Base-by-base conservation (phyloP, 2,797 vertebrate genomes). In the Pantherophis alleghaniensis region DNA sequence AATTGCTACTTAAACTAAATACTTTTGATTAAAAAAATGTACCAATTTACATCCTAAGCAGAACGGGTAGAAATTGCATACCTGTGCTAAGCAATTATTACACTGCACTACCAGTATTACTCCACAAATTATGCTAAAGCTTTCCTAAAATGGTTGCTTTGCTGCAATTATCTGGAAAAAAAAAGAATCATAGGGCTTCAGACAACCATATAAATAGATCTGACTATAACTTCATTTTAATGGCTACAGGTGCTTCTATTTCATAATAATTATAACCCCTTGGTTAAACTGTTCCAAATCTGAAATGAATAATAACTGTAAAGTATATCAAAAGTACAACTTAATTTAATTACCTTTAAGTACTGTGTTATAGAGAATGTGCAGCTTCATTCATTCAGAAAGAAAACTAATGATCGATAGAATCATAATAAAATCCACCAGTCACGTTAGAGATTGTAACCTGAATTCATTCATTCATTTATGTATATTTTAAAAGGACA, bases 241-340 rank as follows among this genome's bases (percentile, higher is more conserved):
- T 63, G 90, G 26, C 14, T 24, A 55, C 61, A 59, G 28, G n/a
- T 2, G 55, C 61, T 57, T 60, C n/a, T 63, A 79, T 90, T 92
- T 79, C 53, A 53, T 55, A 92, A 90, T 92, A 90, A 79, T 88
- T 92, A 90, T 74, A 94, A 32, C 56, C 37, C 10, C 66, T 90
- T 87, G 14, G 60, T 89, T 91, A 93, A 63, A 57, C 74, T 56
- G 89, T 61, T 96, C 92, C 3, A 14, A 94, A 96, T 95, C 93
- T 42, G 13, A 92, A 0, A 87, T 51, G 61, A 89, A 92, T 63
- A 89, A 89, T 55, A 93, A 86, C 60, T 92, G 7, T 88, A 66
- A 26, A 90, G 66, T 61, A 18, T 26, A 57, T 26, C 63, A 87
- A 55, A 18, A 79, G 28, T 79, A 66, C 88, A 87, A 24, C 61